Evolutionary conservation across 2,797 vertebrate genomes (phyloP), one percentile per base, ranked within the genome.

Genomic region (Pelodytes ibericus): DNA sequence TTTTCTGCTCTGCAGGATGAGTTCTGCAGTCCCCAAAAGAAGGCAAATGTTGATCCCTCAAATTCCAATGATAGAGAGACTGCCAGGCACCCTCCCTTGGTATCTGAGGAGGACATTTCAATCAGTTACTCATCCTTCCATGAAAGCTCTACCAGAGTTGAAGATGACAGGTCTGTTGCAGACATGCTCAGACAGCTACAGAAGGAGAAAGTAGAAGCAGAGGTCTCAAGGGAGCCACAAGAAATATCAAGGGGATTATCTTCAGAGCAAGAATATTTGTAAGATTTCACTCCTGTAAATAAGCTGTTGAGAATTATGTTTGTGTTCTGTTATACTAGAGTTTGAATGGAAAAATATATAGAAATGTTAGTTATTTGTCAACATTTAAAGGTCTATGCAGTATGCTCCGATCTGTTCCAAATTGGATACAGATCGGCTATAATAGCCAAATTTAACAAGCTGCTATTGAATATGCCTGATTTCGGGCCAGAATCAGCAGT

Each of bases 1-100:
- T 98, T 99, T 85, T 96, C 96, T 62, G 93, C 90, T 3, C 93
- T 99, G 80, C 95, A 92, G 29, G 95, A 98, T 74, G 96, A 98
- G 75, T 86, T 95, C 2, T 93, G 90, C 82, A 92, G 91, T 44
- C 88, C 94, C 3, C 92, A 87, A 49, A 84, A 90, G 4, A 89
- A 89, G 65, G 89, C 89, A 31, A 89, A 86, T 26, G 80, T 82
- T 0, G 71, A 83, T 4, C 86, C 82, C 0, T 76, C 70, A 11
- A 4, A 61, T 29, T 81, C 84, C 16, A 87, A 84, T 83, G 86
- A 87, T 4, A 70, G 74, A 0, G 88, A 90, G 27, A 53, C 73
- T 36, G n/a, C 76, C 0, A 87, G 90, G 31, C 89, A 92, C 2
- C 95, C 96, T 13, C 94, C 96, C 1, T 82, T 96, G 11, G 96